A percentile compares a stretch with the other conserved stretches of the same genome.
These are phyloP conservation scores for Neosalanx taihuensis DNA, from an alignment of 2,797 vertebrate species.

Conservation along the genomic window DNA sequence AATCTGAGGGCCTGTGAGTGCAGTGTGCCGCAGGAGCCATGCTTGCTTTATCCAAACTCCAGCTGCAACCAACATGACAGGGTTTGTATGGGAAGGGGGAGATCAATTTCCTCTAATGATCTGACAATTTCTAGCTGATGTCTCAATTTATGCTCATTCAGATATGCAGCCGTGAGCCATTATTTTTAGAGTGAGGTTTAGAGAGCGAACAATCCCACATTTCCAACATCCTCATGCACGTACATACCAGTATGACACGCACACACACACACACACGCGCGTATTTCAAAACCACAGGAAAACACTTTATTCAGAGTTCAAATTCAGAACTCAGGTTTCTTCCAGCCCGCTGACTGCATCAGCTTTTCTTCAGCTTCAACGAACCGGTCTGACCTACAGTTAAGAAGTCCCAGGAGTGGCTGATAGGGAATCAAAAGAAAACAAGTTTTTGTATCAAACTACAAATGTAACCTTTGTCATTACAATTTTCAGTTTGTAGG, in stretches of 20 bases:
- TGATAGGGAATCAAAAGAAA: neutral
- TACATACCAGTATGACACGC: neutral
- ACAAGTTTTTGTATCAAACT: neutral
- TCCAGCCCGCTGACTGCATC: neutral
- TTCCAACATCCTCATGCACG: neutral
- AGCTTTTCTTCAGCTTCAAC: neutral
- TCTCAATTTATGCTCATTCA: constrained; percentile 53
- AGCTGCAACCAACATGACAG: constrained; percentile 45
- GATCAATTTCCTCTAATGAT: constrained; percentile 48
- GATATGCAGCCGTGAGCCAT: constrained; percentile 17
- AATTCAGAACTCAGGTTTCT: neutral
- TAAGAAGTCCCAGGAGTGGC: neutral
- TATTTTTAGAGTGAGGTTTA: constrained; percentile 14
- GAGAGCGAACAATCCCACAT: constrained; percentile 22
- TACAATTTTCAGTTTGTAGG: neutral
- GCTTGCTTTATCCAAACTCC: constrained; percentile 46
- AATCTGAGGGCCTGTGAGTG: constrained; percentile 37
- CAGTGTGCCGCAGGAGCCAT: constrained; percentile 15
- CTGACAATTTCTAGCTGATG: constrained; percentile 39
- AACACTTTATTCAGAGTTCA: neutral
- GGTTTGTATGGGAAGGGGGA: constrained; percentile 37
- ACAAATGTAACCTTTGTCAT: neutral
- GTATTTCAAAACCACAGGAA: neutral
- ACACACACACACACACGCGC: neutral
- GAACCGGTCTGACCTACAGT: neutral